phyloP scores from a whole-genome alignment of 2,797 vertebrate species.

The Centroberyx gerrardi region DNA sequence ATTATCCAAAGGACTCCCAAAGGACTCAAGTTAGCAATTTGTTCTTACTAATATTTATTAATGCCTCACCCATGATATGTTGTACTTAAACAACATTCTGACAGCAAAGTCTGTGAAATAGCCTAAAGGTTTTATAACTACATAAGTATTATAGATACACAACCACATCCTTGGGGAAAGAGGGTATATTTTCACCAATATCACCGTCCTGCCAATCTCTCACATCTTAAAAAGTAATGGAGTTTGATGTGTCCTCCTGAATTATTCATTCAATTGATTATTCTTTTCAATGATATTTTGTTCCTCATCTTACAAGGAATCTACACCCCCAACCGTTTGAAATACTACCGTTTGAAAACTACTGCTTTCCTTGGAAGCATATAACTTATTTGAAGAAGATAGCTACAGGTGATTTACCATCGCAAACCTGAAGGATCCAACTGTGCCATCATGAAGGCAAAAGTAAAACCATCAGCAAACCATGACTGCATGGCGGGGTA shows the following conservation, averaged over 20 bases:
- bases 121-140: slow-evolving; percentile 38
- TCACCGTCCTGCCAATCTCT: slow-evolving; percentile 67
- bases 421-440: slow-evolving; percentile 17
- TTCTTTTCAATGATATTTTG: slow-evolving; percentile 62
- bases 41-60: slow-evolving; percentile 2
- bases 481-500: too few relatives aligned
- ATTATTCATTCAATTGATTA: slow-evolving; percentile 65
- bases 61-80: too few relatives aligned
- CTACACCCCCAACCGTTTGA: slow-evolving; percentile 38
- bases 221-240: slow-evolving; percentile 61
- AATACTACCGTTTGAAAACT: background rate
- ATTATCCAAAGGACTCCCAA: too few relatives aligned
- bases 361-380: background rate
- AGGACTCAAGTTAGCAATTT: background rate
- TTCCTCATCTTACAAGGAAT: slow-evolving; percentile 50
- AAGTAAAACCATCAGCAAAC: background rate
- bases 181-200: slow-evolving; percentile 53
- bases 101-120: slow-evolving; percentile 43
- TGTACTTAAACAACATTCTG: slow-evolving; percentile 4
- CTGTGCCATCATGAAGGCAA: slow-evolving; percentile 7
- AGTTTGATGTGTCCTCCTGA: slow-evolving; percentile 58
- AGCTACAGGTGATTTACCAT: slow-evolving; percentile 36
- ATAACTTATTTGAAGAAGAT: slow-evolving; percentile 15
- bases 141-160: slow-evolving; percentile 32
- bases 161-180: slow-evolving; percentile 39